A percentile compares a stretch with the other conserved stretches of the same genome.
Evolutionary conservation across 2,113 vertebrate genomes (phyloP).

Genomic region (Channa argus): DNA sequence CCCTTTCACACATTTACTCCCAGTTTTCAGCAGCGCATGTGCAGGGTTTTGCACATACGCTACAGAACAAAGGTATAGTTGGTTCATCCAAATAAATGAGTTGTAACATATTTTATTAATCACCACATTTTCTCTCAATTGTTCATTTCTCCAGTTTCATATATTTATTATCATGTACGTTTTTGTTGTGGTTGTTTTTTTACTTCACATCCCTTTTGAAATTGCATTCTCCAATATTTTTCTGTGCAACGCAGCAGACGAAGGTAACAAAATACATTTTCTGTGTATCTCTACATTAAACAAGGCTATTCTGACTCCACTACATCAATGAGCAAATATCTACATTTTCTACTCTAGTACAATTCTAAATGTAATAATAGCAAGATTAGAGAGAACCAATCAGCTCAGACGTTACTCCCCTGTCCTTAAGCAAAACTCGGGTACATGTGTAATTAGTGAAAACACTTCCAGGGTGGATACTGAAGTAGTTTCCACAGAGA

Average conservation of each 20-base stretch:
- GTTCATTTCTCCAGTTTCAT: slow-evolving; percentile 31
- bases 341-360: no score
- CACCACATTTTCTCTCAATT: slow-evolving; percentile 15
- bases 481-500: no score
- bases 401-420: no score
- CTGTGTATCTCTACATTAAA: no score
- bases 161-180: slow-evolving; percentile 72
- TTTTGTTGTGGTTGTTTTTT: slow-evolving; percentile 44
- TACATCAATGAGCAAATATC: no score
- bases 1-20: slow-evolving; percentile 6
- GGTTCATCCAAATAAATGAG: slow-evolving; percentile 56
- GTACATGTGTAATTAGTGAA: no score
- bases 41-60: slow-evolving; percentile 9
- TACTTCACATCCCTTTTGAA: slow-evolving; percentile 28
- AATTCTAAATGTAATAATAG: no score
- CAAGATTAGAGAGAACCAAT: no score
- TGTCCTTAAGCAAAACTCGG: no score
- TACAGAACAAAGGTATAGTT: slow-evolving; percentile 31
- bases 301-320: no score
- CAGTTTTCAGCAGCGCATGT: neutral
- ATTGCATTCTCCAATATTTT: slow-evolving; percentile 45
- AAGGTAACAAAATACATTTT: no score
- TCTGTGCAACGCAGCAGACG: neutral
- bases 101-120: slow-evolving; percentile 78
- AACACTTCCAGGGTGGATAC: no score